These are phyloP conservation scores for Diprion similis DNA, from an alignment of 1,140 invertebrate species.

Conservation along the genomic window DNA sequence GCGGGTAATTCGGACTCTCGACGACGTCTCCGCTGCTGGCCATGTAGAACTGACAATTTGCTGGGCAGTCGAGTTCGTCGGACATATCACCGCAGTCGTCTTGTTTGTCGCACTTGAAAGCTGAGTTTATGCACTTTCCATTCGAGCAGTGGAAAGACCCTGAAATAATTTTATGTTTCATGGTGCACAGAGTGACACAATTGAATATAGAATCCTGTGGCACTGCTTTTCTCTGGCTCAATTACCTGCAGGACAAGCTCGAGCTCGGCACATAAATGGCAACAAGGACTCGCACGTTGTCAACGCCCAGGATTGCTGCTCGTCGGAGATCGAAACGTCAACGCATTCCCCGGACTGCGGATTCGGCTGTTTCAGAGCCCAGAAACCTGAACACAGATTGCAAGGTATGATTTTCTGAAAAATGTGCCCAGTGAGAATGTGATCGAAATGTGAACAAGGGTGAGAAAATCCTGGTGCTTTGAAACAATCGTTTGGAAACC, in stretches of 20 bases:
- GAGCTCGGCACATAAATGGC: conserved; percentile 91
- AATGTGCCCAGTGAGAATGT: conserved; percentile 12
- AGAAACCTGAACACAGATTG: conserved; percentile 73
- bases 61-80: conserved; percentile 89
- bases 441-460: conserved; percentile 4
- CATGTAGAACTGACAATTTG: conserved; percentile 90
- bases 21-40: conserved; percentile 94
- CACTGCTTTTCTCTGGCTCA: background rate
- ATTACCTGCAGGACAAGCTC: conserved; percentile 89
- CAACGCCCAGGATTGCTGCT: conserved; percentile 88
- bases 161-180: conserved; percentile 44
- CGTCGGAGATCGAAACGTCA: conserved; percentile 76
- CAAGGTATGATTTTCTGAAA: no score
- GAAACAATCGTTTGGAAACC: background rate
- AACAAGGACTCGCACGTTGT: conserved; percentile 92
- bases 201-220: background rate
- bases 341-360: conserved; percentile 88
- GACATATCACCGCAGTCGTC: conserved; percentile 92
- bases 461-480: conserved; percentile 16
- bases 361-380: conserved; percentile 87
- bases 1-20: conserved; percentile 92
- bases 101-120: conserved; percentile 90
- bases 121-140: conserved; percentile 87
- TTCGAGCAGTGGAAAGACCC: conserved; percentile 93
- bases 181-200: background rate